Base-by-base conservation (phyloP, 2,113 vertebrate species). In the Otolemur garnettii region DNA sequence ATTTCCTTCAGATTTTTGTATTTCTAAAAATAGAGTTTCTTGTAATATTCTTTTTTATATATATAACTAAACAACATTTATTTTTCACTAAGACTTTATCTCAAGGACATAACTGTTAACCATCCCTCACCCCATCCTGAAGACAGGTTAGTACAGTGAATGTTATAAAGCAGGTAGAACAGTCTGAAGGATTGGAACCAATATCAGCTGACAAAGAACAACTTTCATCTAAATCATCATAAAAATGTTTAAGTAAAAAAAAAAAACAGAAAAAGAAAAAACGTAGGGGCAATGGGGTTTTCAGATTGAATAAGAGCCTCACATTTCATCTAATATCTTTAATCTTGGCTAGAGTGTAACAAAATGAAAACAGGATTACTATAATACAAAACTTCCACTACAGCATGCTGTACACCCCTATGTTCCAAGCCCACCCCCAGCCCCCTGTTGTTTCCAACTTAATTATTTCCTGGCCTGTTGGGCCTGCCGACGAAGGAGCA, bases 401-500 rank as follows among this genome's bases (percentile, higher is more conserved):
- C 97, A 94, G 97, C 97, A 97, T 96, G 95, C 98, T 98, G 98
- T 98, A 98, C 98, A 98, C 97, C 88, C 94, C 97, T 98, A 97
- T 97, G 97, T 97, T 98, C 97, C 97, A 97, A 98, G 93, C 97
- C 98, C 98, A 97, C 94, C 98, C 98, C 98, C 92, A 55, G 1
- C 77, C 98, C 98, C 86, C 0, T 17, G 14, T 57, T 14, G 94
- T 68, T 96, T 96, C 84, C 95, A 87, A 24, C 69, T 87, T 92
- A 35, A 96, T 97, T 98, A 99, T 98, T 99, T 99, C 96, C 99
- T 99, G 0, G 99, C 99, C 98, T 99, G 99, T 94, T 99, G 99
- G 96, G 99, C 99, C 98, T 99, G 99, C 98, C 99, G 99, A 96
- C 99, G 99, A 96, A 99, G 99, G 68, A 99, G 98, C 88, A 99